These are phyloP conservation scores for Lepidurus apus DNA, from an alignment of 1,140 invertebrate species.

Conservation along the genomic window DNA sequence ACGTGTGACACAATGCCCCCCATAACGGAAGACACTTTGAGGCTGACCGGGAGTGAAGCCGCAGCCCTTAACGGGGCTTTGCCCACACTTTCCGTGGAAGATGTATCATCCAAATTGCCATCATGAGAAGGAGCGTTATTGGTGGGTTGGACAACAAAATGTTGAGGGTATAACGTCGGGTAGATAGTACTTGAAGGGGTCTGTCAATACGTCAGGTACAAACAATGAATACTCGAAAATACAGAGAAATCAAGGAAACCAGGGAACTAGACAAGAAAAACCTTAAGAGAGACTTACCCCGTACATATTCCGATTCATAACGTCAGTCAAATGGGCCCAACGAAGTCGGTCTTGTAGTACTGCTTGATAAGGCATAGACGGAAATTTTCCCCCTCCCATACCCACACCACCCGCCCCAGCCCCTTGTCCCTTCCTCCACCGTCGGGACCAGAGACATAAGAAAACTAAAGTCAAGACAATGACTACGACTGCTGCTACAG, in stretches of 20 bases:
- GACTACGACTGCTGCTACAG: conserved; percentile 76
- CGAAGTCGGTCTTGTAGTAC: conserved; percentile 63
- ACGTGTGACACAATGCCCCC: conserved; percentile 15
- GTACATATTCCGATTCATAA: conserved; percentile 72
- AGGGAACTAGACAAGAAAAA: not conserved
- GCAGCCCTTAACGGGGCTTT: conserved; percentile 24
- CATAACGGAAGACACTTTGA: conserved; percentile 15
- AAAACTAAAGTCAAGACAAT: conserved; percentile 79
- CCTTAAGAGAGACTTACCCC: conserved; percentile 45
- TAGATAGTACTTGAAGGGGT: conserved; percentile 24
- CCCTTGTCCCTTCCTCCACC: conserved; percentile 74
- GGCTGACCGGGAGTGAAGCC: conserved; percentile 27
- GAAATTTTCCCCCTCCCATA: conserved; percentile 49
- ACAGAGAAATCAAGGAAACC: conserved; percentile 1
- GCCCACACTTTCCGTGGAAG: conserved; percentile 23
- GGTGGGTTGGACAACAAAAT: conserved; percentile 21
- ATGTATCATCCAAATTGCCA: conserved; percentile 4
- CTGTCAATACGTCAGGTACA: conserved; percentile 23
- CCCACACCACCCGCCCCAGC: conserved; percentile 52
- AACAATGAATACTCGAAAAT: not conserved
- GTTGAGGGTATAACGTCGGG: conserved; percentile 24
- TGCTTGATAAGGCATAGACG: conserved; percentile 58
- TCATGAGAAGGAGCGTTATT: conserved; percentile 22
- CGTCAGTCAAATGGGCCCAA: conserved; percentile 77
- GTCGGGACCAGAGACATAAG: conserved; percentile 83